Base-by-base conservation (phyloP, 2,797 vertebrate genomes). In the Philypnodon macrostomus region DNA sequence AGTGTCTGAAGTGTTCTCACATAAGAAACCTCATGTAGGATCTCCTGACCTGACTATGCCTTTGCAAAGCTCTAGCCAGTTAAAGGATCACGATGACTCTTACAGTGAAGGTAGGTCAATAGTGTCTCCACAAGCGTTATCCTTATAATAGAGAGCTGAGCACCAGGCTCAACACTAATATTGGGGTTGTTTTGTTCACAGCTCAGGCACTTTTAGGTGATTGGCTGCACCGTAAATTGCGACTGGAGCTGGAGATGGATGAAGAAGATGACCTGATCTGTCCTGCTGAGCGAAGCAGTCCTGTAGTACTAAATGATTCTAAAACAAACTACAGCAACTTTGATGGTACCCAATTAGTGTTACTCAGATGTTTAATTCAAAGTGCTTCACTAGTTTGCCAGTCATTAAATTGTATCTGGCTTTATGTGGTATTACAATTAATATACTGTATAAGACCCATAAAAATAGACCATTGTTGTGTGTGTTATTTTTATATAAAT, bases 221-320 rank as follows among this genome's bases (percentile, higher is more conserved):
- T 32, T 98, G 95, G 95, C 83, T 96, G 80, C 84, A 87, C 63
- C 89, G 73, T 72, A 93, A 93, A 41, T 71, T 96, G 67, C 87
- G 86, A 0, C 45, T 84, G 59, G 91, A 94, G 67, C 79, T 92
- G 58, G 79, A 74, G 56, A 84, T 75, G 3, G 91, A 84, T 0
- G 76, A 86, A 2, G 77, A 83, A 2, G 73, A 79, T 38, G 63
- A 79, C 9, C 26, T 40, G 19, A 60, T 50, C 29, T 32, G 33
- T 58, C 59, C 53, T 1, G 4, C 40, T 46, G 73, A 77, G 53
- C 67, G 30, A 1, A 61, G 36, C 24, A 67, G 57, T 33, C 74
- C 77, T 17, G 11, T 15, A 75, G 53, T 21, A 14, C 58, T 49
- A 47, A 53, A 50, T 50, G 15, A 72, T 47, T 10, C 58, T 75